Evolutionary conservation across 2,888 invertebrate genomes (phyloP).

Genomic region (Pristionchus exspectatus): DNA sequence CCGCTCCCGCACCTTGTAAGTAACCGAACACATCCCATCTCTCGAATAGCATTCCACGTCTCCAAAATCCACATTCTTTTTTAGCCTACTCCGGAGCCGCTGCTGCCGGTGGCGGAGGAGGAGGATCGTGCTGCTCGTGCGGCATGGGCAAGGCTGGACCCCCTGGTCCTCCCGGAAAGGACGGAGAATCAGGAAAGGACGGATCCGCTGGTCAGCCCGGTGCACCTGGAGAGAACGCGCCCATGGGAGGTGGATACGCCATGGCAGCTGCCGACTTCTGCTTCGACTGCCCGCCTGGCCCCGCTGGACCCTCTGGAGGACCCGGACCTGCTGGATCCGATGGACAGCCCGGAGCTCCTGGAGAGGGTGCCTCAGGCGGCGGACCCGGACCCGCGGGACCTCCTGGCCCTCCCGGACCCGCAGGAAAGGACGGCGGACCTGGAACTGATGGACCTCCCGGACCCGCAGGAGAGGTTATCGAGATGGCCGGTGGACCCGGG

Average conservation of each 20-base stretch:
- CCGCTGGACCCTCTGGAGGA: constrained; percentile 40
- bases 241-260: constrained; percentile 9
- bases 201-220: constrained; percentile 25
- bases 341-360: constrained; percentile 51
- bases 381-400: constrained; percentile 46
- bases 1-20: not conserved
- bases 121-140: constrained; percentile 68
- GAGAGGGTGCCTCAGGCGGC: not conserved
- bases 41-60: too few species aligned
- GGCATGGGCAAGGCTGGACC: constrained; percentile 55
- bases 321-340: constrained; percentile 36
- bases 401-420: constrained; percentile 54
- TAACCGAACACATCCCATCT: not conserved
- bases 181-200: constrained; percentile 47
- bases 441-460: constrained; percentile 45
- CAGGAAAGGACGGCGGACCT: constrained; percentile 35
- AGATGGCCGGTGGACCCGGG: constrained; percentile 21
- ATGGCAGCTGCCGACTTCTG: constrained; percentile 1
- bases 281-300: constrained; percentile 47
- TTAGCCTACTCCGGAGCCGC: constrained; percentile 51
- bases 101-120: constrained; percentile 56
- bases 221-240: not conserved
- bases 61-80: not conserved
- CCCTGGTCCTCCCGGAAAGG: constrained; percentile 33
- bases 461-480: constrained; percentile 25